phyloP scores from a whole-genome alignment of 2,888 invertebrate species.

The Leucania comma region DNA sequence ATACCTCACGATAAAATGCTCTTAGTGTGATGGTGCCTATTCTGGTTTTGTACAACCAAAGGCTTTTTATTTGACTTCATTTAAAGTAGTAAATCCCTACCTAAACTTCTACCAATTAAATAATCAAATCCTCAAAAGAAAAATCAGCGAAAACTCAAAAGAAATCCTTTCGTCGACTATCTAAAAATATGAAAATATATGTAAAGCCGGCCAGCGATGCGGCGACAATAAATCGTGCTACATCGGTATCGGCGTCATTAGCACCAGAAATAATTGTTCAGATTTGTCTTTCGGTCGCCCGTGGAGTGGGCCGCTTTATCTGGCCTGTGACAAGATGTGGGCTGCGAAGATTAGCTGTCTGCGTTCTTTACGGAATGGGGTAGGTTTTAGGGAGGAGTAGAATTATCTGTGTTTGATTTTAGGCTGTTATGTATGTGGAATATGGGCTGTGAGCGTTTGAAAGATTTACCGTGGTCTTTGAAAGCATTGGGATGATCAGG shows the following conservation, averaged over 20 bases:
- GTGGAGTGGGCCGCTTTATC: constrained; percentile 80
- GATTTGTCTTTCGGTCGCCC: constrained; percentile 81
- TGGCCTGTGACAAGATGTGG: constrained; percentile 77
- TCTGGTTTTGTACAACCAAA: neutral
- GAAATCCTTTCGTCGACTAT: constrained; percentile 79
- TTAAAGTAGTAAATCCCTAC: constrained; percentile 39
- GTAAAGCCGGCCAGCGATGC: constrained; percentile 84
- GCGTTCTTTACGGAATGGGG: constrained; percentile 39
- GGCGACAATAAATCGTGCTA: constrained; percentile 84
- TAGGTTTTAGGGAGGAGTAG: neutral
- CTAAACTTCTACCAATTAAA: constrained; percentile 50
- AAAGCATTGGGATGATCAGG: too few relatives aligned
- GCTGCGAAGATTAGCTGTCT: constrained; percentile 65
- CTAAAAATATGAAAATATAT: constrained; percentile 86
- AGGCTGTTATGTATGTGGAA: neutral
- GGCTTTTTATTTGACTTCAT: too few relatives aligned
- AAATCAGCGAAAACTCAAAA: constrained; percentile 60
- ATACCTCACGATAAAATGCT: too few relatives aligned
- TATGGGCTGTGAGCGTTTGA: too few relatives aligned
- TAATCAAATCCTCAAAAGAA: constrained; percentile 42
- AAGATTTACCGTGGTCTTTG: too few relatives aligned
- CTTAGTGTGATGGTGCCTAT: too few relatives aligned
- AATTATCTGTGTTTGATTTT: neutral
- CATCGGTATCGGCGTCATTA: constrained; percentile 86
- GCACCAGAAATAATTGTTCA: constrained; percentile 84